A percentile compares a stretch with the other conserved stretches of the same genome.
Evolutionary conservation across 1,140 invertebrate genomes (phyloP).

Genomic region (Aphaenogaster ashmeadi): DNA sequence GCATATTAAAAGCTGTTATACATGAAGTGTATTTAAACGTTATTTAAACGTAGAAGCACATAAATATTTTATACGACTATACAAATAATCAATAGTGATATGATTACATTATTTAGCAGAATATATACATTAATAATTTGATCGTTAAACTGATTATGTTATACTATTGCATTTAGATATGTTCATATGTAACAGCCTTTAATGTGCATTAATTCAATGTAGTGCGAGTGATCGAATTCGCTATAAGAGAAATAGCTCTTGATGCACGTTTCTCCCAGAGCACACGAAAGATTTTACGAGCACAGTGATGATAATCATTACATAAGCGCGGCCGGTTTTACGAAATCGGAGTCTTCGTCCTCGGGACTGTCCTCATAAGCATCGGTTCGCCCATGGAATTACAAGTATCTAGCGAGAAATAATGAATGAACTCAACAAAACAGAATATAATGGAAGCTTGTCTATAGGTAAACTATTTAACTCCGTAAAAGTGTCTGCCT

Average conservation of each 20-base stretch:
- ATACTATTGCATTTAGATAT: too few species aligned
- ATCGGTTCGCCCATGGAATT: background rate
- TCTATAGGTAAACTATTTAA: background rate
- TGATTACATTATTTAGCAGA: too few species aligned
- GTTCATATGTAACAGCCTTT: too few species aligned
- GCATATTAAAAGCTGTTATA: too few species aligned
- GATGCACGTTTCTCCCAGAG: background rate
- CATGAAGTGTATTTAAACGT: too few species aligned
- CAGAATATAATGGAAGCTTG: background rate
- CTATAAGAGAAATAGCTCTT: background rate
- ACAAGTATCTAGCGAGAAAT: background rate
- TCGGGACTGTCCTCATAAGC: background rate
- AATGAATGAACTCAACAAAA: background rate
- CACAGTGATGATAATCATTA: background rate
- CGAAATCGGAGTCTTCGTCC: background rate
- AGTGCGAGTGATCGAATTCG: too few species aligned
- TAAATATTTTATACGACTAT: too few species aligned
- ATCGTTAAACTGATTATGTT: too few species aligned
- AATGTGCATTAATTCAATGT: too few species aligned
- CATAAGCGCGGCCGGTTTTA: background rate
- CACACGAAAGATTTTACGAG: background rate
- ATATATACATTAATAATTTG: too few species aligned
- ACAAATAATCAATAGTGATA: too few species aligned
- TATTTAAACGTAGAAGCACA: too few species aligned
- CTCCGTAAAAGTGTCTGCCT: background rate